A percentile compares a stretch with the other conserved stretches of the same genome.
These are phyloP conservation scores for Nothoprocta pentlandii DNA, from an alignment of 2,113 vertebrate genomes.

Conservation along the genomic window DNA sequence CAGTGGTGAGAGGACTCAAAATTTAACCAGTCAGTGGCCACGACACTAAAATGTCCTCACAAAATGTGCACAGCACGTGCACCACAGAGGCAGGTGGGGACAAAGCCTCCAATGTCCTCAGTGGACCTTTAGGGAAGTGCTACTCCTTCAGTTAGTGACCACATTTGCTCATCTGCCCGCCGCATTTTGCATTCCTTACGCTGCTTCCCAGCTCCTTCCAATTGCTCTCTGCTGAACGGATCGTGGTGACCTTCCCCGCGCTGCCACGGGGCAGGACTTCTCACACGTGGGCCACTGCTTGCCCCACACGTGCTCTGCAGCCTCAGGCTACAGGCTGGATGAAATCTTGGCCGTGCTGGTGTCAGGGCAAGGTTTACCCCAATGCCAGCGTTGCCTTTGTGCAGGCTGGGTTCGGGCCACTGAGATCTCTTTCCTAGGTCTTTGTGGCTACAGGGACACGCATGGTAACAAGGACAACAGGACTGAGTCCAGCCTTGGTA, in stretches of 20 bases:
- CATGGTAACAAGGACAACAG: not conserved
- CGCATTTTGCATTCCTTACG: accelerated
- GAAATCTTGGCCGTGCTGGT: not conserved
- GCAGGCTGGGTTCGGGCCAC: not conserved
- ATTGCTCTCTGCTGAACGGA: not conserved
- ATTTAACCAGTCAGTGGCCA: conserved; percentile 13
- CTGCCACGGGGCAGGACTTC: accelerated
- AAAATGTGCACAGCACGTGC: not conserved
- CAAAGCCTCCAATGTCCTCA: not conserved
- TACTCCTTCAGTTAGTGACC: not conserved
- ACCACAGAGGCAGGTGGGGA: not conserved
- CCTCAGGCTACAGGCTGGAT: not conserved
- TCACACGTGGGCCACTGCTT: not conserved
- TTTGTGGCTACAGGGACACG: not conserved
- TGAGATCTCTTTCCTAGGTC: not conserved
- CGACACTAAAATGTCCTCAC: not conserved
- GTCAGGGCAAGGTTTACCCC: not conserved
- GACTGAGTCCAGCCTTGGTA: not conserved
- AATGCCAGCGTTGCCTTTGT: not conserved
- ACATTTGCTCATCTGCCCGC: not conserved
- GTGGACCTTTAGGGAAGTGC: not conserved
- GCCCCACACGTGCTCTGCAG: not conserved
- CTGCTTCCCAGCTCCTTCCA: not conserved
- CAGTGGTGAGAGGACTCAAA: conserved; percentile 15
- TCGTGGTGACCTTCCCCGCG: not conserved